A percentile compares a stretch with the other conserved stretches of the same genome.
Evolutionary conservation across 1,140 invertebrate species (phyloP).

Genomic region (Leptopilina boulardi): DNA sequence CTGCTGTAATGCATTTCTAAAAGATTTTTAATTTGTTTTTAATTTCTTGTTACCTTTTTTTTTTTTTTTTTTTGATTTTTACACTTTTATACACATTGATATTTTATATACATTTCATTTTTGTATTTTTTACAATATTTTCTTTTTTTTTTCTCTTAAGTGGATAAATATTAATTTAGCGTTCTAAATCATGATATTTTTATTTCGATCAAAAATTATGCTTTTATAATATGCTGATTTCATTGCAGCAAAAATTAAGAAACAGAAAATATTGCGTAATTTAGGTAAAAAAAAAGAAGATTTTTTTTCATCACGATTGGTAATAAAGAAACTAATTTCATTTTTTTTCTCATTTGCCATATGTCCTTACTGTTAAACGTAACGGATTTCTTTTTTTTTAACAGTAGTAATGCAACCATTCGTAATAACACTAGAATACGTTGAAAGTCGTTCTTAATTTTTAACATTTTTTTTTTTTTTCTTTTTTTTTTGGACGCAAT

Average conservation of each 20-base stretch:
- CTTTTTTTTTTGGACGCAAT: conserved; percentile 67
- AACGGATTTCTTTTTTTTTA: conserved; percentile 6
- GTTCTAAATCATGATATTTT: conserved; percentile 7
- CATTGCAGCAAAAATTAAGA: background rate
- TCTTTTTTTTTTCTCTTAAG: too few relatives aligned
- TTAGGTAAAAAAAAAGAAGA: background rate
- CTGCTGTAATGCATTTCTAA: too few relatives aligned
- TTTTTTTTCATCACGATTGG: background rate
- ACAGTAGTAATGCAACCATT: conserved; percentile 24
- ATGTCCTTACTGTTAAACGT: conserved; percentile 11
- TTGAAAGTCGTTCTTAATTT: conserved; percentile 37
- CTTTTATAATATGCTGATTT: background rate
- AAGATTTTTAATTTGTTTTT: background rate
- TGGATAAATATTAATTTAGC: conserved; percentile 21
- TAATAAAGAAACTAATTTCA: background rate
- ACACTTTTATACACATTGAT: conserved; percentile 28
- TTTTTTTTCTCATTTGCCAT: background rate
- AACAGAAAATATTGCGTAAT: background rate
- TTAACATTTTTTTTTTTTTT: background rate
- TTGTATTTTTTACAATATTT: conserved; percentile 7
- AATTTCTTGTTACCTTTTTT: background rate
- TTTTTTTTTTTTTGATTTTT: conserved; percentile 11
- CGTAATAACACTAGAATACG: conserved; percentile 21
- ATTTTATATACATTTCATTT: conserved; percentile 15
- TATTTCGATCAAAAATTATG: conserved; percentile 10